These are phyloP conservation scores for Drosophila erecta DNA, from an alignment of 1,140 invertebrate genomes.

Conservation along the genomic window DNA sequence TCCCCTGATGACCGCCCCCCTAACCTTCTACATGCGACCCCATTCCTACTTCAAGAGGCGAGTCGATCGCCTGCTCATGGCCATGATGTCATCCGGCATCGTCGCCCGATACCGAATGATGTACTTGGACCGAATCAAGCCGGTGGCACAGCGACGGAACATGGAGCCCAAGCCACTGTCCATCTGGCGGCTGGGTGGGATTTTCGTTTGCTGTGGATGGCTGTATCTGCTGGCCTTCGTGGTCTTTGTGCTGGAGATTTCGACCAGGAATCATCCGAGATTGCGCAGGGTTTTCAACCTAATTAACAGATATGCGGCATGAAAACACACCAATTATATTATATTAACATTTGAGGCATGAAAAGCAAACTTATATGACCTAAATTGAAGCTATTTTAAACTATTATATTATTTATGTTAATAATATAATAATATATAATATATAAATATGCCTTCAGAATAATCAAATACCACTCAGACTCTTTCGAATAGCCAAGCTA, in stretches of 20 bases:
- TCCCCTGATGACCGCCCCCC: conserved; percentile 56
- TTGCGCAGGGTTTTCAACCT: conserved; percentile 27
- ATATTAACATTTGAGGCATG: too few relatives aligned
- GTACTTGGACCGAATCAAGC: conserved; percentile 58
- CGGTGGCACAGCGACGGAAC: conserved; percentile 2
- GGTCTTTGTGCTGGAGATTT: conserved; percentile 57
- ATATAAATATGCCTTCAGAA: too few relatives aligned
- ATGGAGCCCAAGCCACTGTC: conserved; percentile 45
- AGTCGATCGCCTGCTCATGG: conserved; percentile 58
- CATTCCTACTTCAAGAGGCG: conserved; percentile 65
- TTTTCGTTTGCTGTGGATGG: conserved; percentile 41
- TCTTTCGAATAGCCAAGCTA: conserved; percentile 8
- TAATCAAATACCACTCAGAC: not conserved
- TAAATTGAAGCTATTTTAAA: too few relatives aligned
- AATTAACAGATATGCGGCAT: conserved; percentile 34
- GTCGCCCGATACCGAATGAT: conserved; percentile 53
- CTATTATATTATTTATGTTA: not conserved
- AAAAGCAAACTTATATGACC: too few relatives aligned
- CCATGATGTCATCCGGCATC: conserved; percentile 68
- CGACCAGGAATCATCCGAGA: not conserved
- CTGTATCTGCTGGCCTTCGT: conserved; percentile 47
- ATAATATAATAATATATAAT: too few relatives aligned
- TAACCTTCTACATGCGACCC: conserved; percentile 75
- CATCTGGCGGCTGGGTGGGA: conserved; percentile 49
- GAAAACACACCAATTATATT: too few relatives aligned